Percentiles rank a stretch among this genome's conserved stretches.
Evolutionary conservation across 2,888 invertebrate species (phyloP).

Genomic region (Cerastis rubricosa): DNA sequence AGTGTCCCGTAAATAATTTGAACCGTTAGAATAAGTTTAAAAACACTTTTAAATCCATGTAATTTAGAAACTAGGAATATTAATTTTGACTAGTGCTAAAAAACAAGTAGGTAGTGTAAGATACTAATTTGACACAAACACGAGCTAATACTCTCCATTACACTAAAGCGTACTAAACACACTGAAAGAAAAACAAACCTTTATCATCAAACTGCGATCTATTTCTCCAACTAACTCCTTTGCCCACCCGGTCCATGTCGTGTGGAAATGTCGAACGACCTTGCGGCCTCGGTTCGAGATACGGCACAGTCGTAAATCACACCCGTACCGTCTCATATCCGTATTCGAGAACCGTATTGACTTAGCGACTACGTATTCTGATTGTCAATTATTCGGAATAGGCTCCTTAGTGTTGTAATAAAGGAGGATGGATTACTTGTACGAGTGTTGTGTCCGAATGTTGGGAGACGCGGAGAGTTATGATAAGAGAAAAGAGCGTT

Average conservation of each 20-base stretch:
- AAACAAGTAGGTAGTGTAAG: not conserved
- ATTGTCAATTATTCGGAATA: constrained; percentile 38
- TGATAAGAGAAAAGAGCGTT: not conserved
- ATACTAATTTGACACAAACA: not conserved
- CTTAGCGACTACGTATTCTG: constrained; percentile 37
- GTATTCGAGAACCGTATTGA: constrained; percentile 47
- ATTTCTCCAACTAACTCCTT: constrained; percentile 10
- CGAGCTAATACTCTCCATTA: not conserved
- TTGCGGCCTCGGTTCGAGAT: constrained; percentile 35
- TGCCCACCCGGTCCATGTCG: not conserved
- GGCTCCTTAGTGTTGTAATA: constrained; percentile 32
- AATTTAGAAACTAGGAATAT: not conserved
- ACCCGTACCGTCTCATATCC: constrained; percentile 45
- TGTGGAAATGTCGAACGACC: constrained; percentile 21
- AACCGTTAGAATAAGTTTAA: not conserved
- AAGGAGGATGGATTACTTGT: constrained; percentile 25
- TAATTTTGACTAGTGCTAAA: not conserved
- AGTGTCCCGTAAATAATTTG: not conserved
- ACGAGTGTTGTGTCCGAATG: not conserved
- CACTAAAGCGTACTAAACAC: constrained; percentile 9
- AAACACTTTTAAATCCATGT: not conserved
- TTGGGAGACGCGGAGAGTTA: not conserved
- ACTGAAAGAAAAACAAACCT: constrained; percentile 5
- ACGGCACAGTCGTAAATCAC: constrained; percentile 53
- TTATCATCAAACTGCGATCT: constrained; percentile 33